A percentile compares a stretch with the other conserved stretches of the same genome.
These are phyloP conservation scores for Lagopus muta DNA, from an alignment of 2,113 vertebrate genomes.

Conservation along the genomic window DNA sequence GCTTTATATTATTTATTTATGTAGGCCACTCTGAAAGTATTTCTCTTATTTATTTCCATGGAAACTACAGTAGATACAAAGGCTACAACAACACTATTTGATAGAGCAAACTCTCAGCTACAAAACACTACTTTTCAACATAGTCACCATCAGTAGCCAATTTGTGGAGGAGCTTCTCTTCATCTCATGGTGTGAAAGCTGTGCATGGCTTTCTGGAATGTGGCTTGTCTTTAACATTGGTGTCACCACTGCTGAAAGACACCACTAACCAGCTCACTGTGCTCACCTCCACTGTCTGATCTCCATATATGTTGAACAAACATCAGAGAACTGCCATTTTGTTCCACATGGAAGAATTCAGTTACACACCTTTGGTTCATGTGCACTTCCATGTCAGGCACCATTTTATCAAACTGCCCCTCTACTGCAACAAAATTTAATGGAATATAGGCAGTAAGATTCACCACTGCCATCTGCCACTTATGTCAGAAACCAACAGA, in stretches of 20 bases:
- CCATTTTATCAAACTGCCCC: not conserved
- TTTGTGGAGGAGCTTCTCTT: too few relatives aligned
- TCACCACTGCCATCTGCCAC: not conserved
- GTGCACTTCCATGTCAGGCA: not conserved
- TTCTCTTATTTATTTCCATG: not conserved
- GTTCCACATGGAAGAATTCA: not conserved
- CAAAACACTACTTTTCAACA: not conserved
- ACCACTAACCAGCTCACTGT: too few relatives aligned
- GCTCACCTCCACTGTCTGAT: too few relatives aligned
- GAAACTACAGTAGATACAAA: not conserved
- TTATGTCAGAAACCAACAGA: not conserved
- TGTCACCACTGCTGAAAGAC: too few relatives aligned
- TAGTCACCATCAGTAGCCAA: not conserved
- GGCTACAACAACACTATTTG: not conserved
- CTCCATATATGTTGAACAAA: too few relatives aligned
- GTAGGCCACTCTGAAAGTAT: not conserved
- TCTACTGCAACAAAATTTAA: too few relatives aligned
- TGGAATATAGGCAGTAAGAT: not conserved
- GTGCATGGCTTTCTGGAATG: too few relatives aligned
- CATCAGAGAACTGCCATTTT: not conserved
- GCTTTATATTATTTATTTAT: constrained; percentile 23
- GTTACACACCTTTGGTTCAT: not conserved
- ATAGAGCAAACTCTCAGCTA: not conserved
- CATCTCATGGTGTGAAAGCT: too few relatives aligned
- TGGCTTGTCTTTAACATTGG: too few relatives aligned